Evolutionary conservation across 1,140 invertebrate species (phyloP).

Genomic region (Cepaea nemoralis): DNA sequence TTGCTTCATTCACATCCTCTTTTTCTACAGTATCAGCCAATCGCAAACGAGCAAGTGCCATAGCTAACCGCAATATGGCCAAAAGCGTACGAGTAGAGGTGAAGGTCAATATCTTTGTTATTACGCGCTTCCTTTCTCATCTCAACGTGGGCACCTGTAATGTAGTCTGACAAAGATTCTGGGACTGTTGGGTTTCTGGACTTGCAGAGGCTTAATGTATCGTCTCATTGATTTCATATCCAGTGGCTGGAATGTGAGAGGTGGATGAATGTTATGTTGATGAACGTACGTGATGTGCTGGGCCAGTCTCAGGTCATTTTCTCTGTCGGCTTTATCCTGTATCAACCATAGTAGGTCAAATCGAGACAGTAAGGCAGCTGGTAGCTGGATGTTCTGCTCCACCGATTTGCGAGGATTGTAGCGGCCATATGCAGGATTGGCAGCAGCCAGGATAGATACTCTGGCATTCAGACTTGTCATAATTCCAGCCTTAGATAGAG

Average conservation of each 20-base stretch:
- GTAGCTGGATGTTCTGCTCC: constrained; percentile 97
- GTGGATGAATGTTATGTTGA: constrained; percentile 89
- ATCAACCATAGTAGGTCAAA: constrained; percentile 99
- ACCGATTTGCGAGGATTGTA: constrained; percentile 96
- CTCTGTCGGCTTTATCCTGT: constrained; percentile 92
- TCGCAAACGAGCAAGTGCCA: constrained; percentile 90
- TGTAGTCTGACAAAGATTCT: constrained; percentile 86
- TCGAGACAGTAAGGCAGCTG: constrained; percentile 96
- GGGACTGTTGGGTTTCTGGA: constrained; percentile 89
- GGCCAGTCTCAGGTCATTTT: constrained; percentile 93
- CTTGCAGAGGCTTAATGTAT: constrained; percentile 93
- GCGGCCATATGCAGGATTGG: constrained; percentile 95
- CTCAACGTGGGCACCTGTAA: constrained; percentile 92
- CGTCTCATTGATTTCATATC: constrained; percentile 93
- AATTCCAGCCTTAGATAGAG: constrained; percentile 92
- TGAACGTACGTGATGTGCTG: constrained; percentile 99
- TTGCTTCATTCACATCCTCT: constrained; percentile 94
- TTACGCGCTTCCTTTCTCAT: constrained; percentile 92
- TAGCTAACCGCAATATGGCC: constrained; percentile 92
- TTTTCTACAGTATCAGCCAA: constrained; percentile 90
- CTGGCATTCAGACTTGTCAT: constrained; percentile 97
- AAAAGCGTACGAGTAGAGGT: constrained; percentile 82
- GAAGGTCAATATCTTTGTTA: constrained; percentile 82
- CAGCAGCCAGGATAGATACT: constrained; percentile 97
- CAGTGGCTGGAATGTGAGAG: constrained; percentile 81